Percentiles rank a stretch among this genome's conserved stretches.
Evolutionary conservation across 2,113 vertebrate genomes (phyloP).

Genomic region (Rhinolophus sinicus): DNA sequence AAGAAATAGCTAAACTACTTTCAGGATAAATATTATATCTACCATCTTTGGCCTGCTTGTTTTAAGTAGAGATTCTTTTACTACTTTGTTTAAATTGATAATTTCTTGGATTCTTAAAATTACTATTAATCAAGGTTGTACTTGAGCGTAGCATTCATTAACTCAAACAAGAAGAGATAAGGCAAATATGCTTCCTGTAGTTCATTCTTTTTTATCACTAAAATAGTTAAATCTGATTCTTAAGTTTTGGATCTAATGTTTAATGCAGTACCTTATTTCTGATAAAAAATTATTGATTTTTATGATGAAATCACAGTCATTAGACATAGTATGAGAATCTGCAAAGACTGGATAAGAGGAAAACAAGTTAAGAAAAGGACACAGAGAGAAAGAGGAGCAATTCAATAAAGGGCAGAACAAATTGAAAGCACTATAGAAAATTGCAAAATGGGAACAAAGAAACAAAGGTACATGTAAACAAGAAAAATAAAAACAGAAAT

Average conservation of each 20-base stretch:
- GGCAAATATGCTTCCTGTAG: neutral
- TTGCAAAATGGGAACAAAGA: neutral
- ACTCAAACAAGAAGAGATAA: slow-evolving; percentile 19
- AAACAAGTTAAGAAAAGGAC: neutral
- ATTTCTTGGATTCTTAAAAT: neutral
- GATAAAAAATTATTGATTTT: slow-evolving; percentile 16
- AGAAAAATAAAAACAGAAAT: neutral
- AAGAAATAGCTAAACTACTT: neutral
- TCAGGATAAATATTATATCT: neutral
- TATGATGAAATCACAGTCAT: slow-evolving; percentile 16
- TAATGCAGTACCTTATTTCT: neutral
- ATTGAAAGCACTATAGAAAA: neutral
- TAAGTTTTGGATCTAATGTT: neutral
- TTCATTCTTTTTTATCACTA: slow-evolving; percentile 7
- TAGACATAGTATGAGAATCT: neutral
- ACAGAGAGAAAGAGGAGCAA: neutral
- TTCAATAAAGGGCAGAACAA: neutral
- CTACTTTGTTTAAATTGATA: neutral
- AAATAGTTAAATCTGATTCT: slow-evolving; percentile 7
- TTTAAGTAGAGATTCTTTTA: neutral
- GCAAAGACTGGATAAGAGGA: neutral
- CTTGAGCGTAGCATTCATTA: neutral
- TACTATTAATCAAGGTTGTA: slow-evolving; percentile 27
- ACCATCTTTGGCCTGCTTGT: neutral
- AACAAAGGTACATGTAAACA: neutral